Percentiles rank a stretch among this genome's conserved stretches.
Evolutionary conservation across 1,140 invertebrate genomes (phyloP).

Genomic region (Druon quercuslanigerum): DNA sequence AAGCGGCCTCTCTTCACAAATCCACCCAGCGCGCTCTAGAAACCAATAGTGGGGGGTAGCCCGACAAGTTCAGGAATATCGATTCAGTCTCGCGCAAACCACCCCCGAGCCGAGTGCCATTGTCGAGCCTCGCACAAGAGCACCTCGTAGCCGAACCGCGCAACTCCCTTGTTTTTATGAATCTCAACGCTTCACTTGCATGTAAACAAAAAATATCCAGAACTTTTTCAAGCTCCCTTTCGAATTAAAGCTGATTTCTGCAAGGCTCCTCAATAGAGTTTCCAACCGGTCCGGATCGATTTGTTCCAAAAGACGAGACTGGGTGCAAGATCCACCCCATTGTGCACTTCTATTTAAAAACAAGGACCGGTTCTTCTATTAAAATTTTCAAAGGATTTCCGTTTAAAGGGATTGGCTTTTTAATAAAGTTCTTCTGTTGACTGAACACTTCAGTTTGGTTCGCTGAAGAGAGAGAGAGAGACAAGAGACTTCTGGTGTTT

Average conservation of each 20-base stretch:
- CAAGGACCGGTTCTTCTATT: too few species aligned
- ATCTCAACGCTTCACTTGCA: constrained; percentile 6
- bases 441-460: too few species aligned
- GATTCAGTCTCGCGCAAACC: constrained; percentile 67
- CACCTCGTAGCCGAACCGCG: background rate
- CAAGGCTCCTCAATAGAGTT: too few species aligned
- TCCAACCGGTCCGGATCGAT: too few species aligned
- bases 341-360: too few species aligned
- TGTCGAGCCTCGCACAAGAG: constrained; percentile 23
- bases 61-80: constrained; percentile 64
- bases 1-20: background rate
- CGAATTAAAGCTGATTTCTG: too few species aligned
- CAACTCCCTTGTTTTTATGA: constrained; percentile 15
- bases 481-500: background rate
- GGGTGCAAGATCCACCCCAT: too few species aligned
- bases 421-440: too few species aligned
- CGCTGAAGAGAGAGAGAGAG: too few species aligned
- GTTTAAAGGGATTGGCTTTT: too few species aligned
- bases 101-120: constrained; percentile 53
- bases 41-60: constrained; percentile 51
- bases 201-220: background rate
- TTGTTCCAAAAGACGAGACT: too few species aligned
- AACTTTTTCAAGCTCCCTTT: background rate
- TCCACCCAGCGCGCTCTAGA: constrained; percentile 24
- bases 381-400: too few species aligned